Evolutionary conservation across 1,140 invertebrate species (phyloP).

Genomic region (Ptiloglossa arizonensis): DNA sequence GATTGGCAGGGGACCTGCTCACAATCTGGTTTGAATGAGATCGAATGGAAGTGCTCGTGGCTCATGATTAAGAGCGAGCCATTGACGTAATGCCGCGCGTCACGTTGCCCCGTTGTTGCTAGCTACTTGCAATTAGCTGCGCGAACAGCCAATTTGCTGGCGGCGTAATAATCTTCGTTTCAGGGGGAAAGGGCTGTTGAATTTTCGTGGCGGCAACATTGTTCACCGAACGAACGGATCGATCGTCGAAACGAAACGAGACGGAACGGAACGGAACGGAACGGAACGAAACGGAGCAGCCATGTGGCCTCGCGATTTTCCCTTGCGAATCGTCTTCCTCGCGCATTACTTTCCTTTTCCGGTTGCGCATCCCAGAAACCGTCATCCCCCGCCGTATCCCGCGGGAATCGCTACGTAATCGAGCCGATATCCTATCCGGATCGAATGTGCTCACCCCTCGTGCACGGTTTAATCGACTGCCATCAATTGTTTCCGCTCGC

Average conservation of each 20-base stretch:
- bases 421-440: conserved; percentile 38
- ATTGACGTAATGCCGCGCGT: conserved; percentile 43
- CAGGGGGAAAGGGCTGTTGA: neutral
- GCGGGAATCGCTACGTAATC: conserved; percentile 40
- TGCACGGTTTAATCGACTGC: conserved; percentile 35
- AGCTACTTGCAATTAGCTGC: conserved; percentile 46
- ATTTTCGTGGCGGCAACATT: neutral
- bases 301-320: neutral
- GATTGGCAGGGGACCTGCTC: conserved; percentile 4
- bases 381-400: conserved; percentile 14
- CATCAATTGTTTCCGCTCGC: conserved; percentile 40
- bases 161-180: conserved; percentile 38
- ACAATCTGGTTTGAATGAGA: conserved; percentile 33
- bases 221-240: neutral
- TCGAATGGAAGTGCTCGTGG: conserved; percentile 42
- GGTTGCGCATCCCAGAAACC: conserved; percentile 20
- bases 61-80: conserved; percentile 40
- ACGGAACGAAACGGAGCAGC: too few relatives aligned
- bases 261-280: too few relatives aligned
- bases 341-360: conserved; percentile 21
- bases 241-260: neutral
- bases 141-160: conserved; percentile 41
- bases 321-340: conserved; percentile 1
- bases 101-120: conserved; percentile 47
- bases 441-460: conserved; percentile 13